A percentile compares a stretch with the other conserved stretches of the same genome.
phyloP scores from a whole-genome alignment of 2,888 invertebrate species.

The Drosophila longiperda region DNA sequence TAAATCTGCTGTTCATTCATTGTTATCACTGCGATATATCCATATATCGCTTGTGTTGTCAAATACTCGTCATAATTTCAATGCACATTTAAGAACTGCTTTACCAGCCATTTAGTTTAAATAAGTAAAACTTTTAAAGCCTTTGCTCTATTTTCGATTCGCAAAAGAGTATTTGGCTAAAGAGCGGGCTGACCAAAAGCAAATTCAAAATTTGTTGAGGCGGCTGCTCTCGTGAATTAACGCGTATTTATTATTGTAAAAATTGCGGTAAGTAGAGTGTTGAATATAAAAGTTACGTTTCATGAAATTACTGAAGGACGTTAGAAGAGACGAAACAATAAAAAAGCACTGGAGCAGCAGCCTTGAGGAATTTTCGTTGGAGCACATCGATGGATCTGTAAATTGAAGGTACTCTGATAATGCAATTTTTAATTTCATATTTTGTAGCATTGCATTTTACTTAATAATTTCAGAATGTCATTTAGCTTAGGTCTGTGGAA shows the following conservation, averaged over 20 bases:
- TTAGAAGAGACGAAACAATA: background rate
- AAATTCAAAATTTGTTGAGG: slow-evolving; percentile 20
- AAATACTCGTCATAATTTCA: slow-evolving; percentile 12
- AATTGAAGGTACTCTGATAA: slow-evolving; percentile 34
- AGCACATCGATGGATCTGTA: background rate
- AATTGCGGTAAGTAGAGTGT: slow-evolving; percentile 67
- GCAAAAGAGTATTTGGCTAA: slow-evolving; percentile 61
- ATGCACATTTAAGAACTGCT: slow-evolving; percentile 61
- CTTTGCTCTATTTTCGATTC: slow-evolving; percentile 58
- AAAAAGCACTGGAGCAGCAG: background rate
- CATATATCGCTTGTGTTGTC: slow-evolving; percentile 12
- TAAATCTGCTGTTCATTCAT: slow-evolving; percentile 50
- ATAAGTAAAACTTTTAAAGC: slow-evolving; percentile 29
- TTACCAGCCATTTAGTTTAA: slow-evolving; percentile 30
- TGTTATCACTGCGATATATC: background rate
- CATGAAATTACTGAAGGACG: background rate
- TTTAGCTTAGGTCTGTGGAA: background rate
- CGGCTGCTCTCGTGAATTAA: slow-evolving; percentile 51
- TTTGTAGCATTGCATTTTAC: slow-evolving; percentile 27
- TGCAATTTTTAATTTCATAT: slow-evolving; percentile 32
- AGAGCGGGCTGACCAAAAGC: slow-evolving; percentile 38
- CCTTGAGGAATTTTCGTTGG: background rate
- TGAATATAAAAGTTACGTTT: slow-evolving; percentile 1
- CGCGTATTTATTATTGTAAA: slow-evolving; percentile 7
- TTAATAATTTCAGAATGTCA: slow-evolving; percentile 22